A percentile compares a stretch with the other conserved stretches of the same genome.
Conservation (phyloP, 2,888 invertebrate species). For the Hypena proboscidalis region DNA sequence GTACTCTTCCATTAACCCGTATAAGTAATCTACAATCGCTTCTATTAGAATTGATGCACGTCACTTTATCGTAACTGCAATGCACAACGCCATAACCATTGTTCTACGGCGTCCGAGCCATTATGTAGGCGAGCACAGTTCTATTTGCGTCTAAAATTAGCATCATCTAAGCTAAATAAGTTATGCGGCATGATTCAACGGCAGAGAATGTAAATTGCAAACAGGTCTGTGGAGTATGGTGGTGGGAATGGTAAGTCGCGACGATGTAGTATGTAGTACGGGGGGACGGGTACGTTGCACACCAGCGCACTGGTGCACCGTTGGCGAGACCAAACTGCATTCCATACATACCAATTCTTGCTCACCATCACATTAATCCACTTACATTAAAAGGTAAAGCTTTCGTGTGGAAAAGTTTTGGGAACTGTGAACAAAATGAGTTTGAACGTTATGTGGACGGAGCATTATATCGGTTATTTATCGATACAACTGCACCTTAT, state of each 20-base stretch:
- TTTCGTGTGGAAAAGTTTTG: conserved; percentile 16
- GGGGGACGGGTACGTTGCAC: conserved; percentile 62
- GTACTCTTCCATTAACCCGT: no score
- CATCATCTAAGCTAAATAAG: neutral
- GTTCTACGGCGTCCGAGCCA: no score
- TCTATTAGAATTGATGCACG: no score
- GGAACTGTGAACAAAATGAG: conserved; percentile 11
- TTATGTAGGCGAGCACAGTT: neutral
- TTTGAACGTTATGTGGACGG: neutral
- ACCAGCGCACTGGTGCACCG: conserved; percentile 50
- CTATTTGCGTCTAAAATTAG: neutral
- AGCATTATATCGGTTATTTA: no score
- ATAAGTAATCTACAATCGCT: no score
- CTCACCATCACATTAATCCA: conserved; percentile 40
- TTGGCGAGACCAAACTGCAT: conserved; percentile 63
- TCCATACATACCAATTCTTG: conserved; percentile 66
- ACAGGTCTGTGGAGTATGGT: conserved; percentile 15
- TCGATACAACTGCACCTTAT: no score
- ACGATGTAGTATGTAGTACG: conserved; percentile 38
- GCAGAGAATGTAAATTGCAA: conserved; percentile 32
- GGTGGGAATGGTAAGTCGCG: conserved; percentile 2
- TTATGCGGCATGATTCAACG: conserved; percentile 25
- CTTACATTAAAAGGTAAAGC: conserved; percentile 26
- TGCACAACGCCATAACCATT: no score
- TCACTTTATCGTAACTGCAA: no score